A percentile compares a stretch with the other conserved stretches of the same genome.
phyloP scores from a whole-genome alignment of 2,888 invertebrate genomes.

The Oxystoma pomonae region DNA sequence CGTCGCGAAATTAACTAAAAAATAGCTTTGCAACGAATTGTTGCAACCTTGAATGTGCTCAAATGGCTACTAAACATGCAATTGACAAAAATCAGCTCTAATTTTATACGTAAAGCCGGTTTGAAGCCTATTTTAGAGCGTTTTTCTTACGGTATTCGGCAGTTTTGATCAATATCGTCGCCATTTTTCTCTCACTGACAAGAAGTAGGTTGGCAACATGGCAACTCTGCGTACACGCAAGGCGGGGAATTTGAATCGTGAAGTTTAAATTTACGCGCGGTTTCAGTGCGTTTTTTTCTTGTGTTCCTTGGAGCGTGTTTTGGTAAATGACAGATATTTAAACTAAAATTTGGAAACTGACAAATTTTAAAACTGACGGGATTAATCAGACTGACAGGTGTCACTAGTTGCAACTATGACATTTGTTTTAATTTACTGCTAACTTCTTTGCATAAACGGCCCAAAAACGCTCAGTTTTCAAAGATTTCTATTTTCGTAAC shows the following conservation, averaged over 20 bases:
- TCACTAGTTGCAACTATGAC: too few species aligned
- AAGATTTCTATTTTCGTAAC: too few species aligned
- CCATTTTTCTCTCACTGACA: constrained; percentile 41
- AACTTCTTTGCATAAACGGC: too few species aligned
- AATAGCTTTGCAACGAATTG: constrained; percentile 10
- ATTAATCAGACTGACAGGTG: too few species aligned
- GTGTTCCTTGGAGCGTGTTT: neutral
- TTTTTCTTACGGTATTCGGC: constrained; percentile 45
- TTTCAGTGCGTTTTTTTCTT: neutral
- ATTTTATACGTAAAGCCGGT: constrained; percentile 30
- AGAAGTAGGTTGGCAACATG: neutral
- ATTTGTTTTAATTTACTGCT: too few species aligned
- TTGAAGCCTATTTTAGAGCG: constrained; percentile 32
- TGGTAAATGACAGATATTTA: neutral
- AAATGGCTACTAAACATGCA: constrained; percentile 29
- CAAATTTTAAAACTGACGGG: too few species aligned
- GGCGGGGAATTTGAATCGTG: neutral
- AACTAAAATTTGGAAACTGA: neutral
- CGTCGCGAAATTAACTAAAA: constrained; percentile 9
- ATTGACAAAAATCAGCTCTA: constrained; percentile 27
- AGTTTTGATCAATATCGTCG: constrained; percentile 44
- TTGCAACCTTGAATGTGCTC: constrained; percentile 10
- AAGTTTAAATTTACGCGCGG: too few species aligned
- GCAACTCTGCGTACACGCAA: neutral
- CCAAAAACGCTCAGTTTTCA: too few species aligned